Evolutionary conservation across 2,888 invertebrate genomes (phyloP).

Genomic region (Thumatha senex): DNA sequence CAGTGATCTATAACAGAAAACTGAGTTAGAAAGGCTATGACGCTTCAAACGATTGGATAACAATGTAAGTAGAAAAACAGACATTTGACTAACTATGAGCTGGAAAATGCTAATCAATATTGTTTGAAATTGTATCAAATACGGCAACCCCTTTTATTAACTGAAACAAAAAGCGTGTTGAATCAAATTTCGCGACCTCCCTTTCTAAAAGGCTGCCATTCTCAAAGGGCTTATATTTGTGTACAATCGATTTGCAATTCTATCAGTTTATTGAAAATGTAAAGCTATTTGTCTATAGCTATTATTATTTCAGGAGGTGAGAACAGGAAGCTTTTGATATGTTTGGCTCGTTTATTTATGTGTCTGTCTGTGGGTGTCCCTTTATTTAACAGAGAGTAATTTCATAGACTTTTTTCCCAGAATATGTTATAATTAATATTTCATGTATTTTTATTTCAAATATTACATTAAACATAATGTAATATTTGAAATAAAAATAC

Average conservation of each 20-base stretch:
- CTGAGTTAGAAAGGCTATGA: too few relatives aligned
- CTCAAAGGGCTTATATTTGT: slow-evolving; percentile 24
- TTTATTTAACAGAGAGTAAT: too few relatives aligned
- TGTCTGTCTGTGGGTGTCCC: too few relatives aligned
- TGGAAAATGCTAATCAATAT: slow-evolving; percentile 35
- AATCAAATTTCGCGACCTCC: slow-evolving; percentile 42
- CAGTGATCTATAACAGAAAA: background rate
- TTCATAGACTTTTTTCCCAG: too few relatives aligned
- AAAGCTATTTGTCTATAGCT: background rate
- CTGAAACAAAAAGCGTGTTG: slow-evolving; percentile 37
- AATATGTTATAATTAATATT: too few relatives aligned
- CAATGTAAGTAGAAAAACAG: background rate
- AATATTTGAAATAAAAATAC: too few relatives aligned
- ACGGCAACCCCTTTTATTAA: slow-evolving; percentile 35
- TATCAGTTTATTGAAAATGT: slow-evolving; percentile 4
- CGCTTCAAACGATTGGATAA: too few relatives aligned
- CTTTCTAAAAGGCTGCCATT: slow-evolving; percentile 20
- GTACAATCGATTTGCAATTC: slow-evolving; percentile 13
- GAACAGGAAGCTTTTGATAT: too few relatives aligned
- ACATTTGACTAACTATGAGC: background rate
- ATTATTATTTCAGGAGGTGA: too few relatives aligned
- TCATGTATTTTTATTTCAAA: too few relatives aligned
- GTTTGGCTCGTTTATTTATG: too few relatives aligned
- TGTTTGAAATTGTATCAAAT: slow-evolving; percentile 40
- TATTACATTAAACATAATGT: too few relatives aligned